phyloP scores from a whole-genome alignment of 2,888 invertebrate species.

The Meandrusa payeni region DNA sequence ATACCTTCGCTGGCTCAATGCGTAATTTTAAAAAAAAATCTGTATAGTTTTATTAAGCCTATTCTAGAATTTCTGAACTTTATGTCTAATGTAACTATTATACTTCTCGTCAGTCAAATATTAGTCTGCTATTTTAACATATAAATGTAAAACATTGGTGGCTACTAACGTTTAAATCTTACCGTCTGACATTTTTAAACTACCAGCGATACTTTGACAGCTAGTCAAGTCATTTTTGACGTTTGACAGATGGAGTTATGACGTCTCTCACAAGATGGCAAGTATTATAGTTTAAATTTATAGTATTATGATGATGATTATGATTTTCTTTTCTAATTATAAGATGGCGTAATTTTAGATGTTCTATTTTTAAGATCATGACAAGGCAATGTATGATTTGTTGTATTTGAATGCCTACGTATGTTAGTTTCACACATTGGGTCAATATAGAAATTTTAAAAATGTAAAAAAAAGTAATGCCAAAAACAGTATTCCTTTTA shows the following conservation, averaged over 20 bases:
- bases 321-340: slow-evolving; percentile 56
- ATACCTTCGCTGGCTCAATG: slow-evolving; percentile 63
- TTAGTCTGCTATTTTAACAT: not conserved
- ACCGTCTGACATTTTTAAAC: slow-evolving; percentile 22
- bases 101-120: slow-evolving; percentile 1
- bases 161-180: slow-evolving; percentile 15
- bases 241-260: slow-evolving; percentile 49
- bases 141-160: slow-evolving; percentile 9
- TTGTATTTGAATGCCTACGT: slow-evolving; percentile 57
- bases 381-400: slow-evolving; percentile 67
- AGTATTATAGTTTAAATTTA: slow-evolving; percentile 64
- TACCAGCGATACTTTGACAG: slow-evolving; percentile 53
- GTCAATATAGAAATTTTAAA: not conserved
- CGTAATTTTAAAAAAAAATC: slow-evolving; percentile 44
- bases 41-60: slow-evolving; percentile 18
- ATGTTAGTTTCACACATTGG: slow-evolving; percentile 3
- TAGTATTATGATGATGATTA: slow-evolving; percentile 57
- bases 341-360: slow-evolving; percentile 78
- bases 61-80: slow-evolving; percentile 17
- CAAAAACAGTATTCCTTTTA: not conserved
- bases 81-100: slow-evolving; percentile 3
- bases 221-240: slow-evolving; percentile 70
- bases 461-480: not conserved
- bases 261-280: slow-evolving; percentile 42
- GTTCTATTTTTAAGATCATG: slow-evolving; percentile 72